Base-by-base conservation (phyloP, 2,888 invertebrate genomes). In the Leptothorax acervorum region DNA sequence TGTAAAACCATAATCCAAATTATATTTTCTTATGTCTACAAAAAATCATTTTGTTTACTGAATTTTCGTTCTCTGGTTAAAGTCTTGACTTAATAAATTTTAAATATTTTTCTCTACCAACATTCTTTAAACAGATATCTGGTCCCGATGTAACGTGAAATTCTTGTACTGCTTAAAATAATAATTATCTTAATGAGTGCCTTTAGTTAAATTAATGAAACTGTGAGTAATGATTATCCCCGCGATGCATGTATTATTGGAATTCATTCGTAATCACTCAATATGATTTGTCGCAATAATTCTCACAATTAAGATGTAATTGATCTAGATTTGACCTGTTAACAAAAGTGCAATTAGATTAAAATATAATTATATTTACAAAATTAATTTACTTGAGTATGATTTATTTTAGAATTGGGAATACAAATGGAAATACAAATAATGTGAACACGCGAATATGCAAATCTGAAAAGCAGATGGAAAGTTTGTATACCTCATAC, bases 171-270 rank as follows among this genome's bases (percentile, higher is more conserved):
- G 12, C 11, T 74, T 23, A 1, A 55, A 55, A 55, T 55, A 55
- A 45, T 60, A 31, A 74, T 60, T 73, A 73, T 74, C 60, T 57
- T 74, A 74, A 74, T 60, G 57, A 74, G 28, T 12, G 35, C 8
- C 31, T n/a, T 35, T 6, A 74, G 28, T 74, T 74, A 60, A 74
- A 42, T 74, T 74, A 60, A 74, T 35, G 73, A 74, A 74, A 23
- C 45, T 57, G 23, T 60, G 15, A 12, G 12, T 35, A 42, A 42
- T 42, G 11, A 35, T 31, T 53, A 35, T 15, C 15, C 5, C 9
- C 28, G 6, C 28, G 23, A 18, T 55, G 60, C 12, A 31, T 15
- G n/a, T 74, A 42, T 57, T 74, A 45, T 31, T 42, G 57, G 28
- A 57, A 23, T 23, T 35, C 6, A 51, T 31, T 68, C 11, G 18